phyloP scores from a whole-genome alignment of 1,140 invertebrate genomes.

The Branchinecta lynchi region DNA sequence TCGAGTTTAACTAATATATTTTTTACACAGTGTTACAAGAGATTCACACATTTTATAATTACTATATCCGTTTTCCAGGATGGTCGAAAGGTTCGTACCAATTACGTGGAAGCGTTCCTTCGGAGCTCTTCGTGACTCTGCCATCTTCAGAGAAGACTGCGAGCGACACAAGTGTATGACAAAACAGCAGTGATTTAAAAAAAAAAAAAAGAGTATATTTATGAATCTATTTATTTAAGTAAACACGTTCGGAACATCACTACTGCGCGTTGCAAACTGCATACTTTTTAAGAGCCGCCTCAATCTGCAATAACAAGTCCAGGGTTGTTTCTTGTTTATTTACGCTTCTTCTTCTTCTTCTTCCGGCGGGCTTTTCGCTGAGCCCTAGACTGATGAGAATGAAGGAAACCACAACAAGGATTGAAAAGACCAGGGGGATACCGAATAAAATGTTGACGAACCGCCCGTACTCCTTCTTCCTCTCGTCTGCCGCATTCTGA shows the following conservation, averaged over 20 bases:
- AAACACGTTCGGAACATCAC: too few species aligned
- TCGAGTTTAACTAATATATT: too few species aligned
- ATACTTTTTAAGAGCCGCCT: background rate
- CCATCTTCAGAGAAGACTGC: conserved; percentile 21
- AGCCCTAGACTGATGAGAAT: conserved; percentile 14
- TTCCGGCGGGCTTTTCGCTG: conserved; percentile 11
- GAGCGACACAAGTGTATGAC: conserved; percentile 13
- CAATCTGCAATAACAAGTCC: conserved; percentile 4
- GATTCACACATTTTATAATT: too few species aligned
- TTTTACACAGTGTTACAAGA: too few species aligned
- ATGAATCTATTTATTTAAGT: background rate
- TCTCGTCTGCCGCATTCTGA: background rate
- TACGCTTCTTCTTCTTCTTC: conserved; percentile 9
- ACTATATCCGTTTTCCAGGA: conserved; percentile 9
- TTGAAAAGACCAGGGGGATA: conserved; percentile 8
- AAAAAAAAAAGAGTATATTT: background rate
- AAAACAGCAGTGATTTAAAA: conserved; percentile 15
- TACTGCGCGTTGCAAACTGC: too few species aligned
- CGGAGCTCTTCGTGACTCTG: conserved; percentile 17
- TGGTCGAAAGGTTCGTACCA: conserved; percentile 20
- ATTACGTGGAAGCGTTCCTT: conserved; percentile 19
- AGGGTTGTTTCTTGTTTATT: conserved; percentile 10
- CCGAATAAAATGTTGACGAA: conserved; percentile 18
- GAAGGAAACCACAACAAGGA: conserved; percentile 14
- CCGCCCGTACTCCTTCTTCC: conserved; percentile 13